phyloP scores from a whole-genome alignment of 1,140 invertebrate species.

The Melipona quadrifasciata region DNA sequence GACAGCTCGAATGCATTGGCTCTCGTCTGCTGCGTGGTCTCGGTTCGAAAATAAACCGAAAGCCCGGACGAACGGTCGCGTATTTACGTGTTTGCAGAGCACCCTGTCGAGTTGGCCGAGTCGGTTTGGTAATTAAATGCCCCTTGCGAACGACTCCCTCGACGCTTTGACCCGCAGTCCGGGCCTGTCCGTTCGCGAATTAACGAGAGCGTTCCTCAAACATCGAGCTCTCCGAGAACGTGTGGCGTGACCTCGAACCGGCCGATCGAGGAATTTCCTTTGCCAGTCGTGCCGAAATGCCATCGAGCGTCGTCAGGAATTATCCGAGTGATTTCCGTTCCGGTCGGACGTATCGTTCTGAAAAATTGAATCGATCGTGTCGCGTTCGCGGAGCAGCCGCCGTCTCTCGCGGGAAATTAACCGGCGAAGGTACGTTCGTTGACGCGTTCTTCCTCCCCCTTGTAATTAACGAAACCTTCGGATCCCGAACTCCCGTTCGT shows the following conservation, averaged over 20 bases:
- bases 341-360: not conserved
- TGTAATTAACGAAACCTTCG: constrained; percentile 24
- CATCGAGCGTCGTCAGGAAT: not conserved
- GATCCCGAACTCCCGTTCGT: not conserved
- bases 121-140: constrained; percentile 23
- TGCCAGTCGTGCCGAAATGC: not conserved
- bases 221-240: not conserved
- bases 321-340: not conserved
- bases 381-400: not conserved
- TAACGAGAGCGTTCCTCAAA: constrained; percentile 9
- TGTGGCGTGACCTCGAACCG: too few relatives aligned
- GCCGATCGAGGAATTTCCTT: not conserved
- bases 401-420: constrained; percentile 48
- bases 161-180: not conserved
- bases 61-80: constrained; percentile 6
- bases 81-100: constrained; percentile 31
- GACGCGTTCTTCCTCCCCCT: not conserved
- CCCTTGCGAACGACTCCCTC: not conserved
- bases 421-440: not conserved
- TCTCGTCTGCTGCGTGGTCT: not conserved
- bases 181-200: not conserved
- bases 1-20: not conserved
- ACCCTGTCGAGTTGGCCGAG: constrained; percentile 6
- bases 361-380: constrained; percentile 24
- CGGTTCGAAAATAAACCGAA: constrained; percentile 15